Base-by-base conservation (phyloP, 2,797 vertebrate species). In the Columba guinea region DNA sequence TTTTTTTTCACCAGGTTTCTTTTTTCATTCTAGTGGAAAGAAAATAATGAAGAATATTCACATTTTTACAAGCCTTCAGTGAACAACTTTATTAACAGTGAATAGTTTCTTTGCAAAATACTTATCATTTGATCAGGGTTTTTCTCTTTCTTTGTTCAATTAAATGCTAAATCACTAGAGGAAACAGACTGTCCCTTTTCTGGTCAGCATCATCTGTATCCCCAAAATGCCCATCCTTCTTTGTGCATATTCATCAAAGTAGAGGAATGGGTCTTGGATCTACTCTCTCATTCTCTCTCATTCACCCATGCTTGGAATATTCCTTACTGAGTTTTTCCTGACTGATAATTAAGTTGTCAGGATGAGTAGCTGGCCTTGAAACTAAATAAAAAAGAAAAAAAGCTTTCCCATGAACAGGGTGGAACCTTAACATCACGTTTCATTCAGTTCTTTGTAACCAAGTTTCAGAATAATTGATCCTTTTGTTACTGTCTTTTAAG, bases 381-480 rank as follows among this genome's bases (percentile, higher is more conserved):
- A 78, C 8, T 12, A 24, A 49, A 49, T 11, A 37, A 37, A 37
- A 37, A 49, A 49, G 12, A 27, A 51, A 26, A 26, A 51, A 68
- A 74, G 21, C 77, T 90, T 97, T 84, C 55, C 80, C 52, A 9
- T 84, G 87, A 96, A 58, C 87, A 73, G 64, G 37, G 73, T 90
- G 56, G 59, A 86, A 91, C 79, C 55, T 78, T 59, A 75, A 84
- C 68, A 87, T 90, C 69, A 46, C 3, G 0, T 92, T 97, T 90
- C 93, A 71, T 97, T 93, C 71, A 48, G 32, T 41, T 89, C 90
- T 95, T 75, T 83, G 64, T 84, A 91, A 70, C 90, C 24, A 13
- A 68, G 63, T 67, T 84, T 78, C 69, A 89, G 86, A 85, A 77
- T 87, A 90, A 91, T 79, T 91, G 58, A 86, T 70, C 62, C 58